Conservation (phyloP, 2,888 invertebrate genomes). For the Lagria hirta region DNA sequence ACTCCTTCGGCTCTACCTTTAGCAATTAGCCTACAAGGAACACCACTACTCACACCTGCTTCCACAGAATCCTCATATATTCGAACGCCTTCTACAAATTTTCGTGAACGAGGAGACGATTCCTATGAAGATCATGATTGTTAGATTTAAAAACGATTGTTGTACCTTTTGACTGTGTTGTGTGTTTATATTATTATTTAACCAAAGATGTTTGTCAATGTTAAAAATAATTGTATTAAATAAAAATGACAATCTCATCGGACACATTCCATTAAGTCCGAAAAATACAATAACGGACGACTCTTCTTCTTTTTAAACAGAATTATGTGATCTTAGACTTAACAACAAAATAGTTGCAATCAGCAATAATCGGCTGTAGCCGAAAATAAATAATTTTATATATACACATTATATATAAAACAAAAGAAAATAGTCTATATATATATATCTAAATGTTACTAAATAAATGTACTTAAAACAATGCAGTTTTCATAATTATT, state of each 20-base stretch:
- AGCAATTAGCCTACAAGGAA: constrained; percentile 74
- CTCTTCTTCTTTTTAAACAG: constrained; percentile 7
- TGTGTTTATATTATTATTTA: constrained; percentile 5
- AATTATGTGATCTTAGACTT: constrained; percentile 22
- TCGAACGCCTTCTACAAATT: constrained; percentile 49
- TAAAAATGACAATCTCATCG: constrained; percentile 23
- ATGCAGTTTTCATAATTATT: neutral
- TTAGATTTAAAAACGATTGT: constrained; percentile 29
- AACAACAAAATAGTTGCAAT: constrained; percentile 20
- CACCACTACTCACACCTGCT: constrained; percentile 55
- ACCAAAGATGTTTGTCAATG: constrained; percentile 27
- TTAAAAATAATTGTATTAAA: constrained; percentile 15
- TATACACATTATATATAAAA: too few relatives aligned
- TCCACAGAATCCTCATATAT: constrained; percentile 49
- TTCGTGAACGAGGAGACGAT: constrained; percentile 45
- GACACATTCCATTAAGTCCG: constrained; percentile 15
- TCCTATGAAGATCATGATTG: constrained; percentile 51
- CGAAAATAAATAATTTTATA: constrained; percentile 22
- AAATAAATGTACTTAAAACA: constrained; percentile 21
- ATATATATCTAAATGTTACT: constrained; percentile 12
- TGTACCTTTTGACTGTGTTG: constrained; percentile 13
- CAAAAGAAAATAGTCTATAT: constrained; percentile 5
- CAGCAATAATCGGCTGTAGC: constrained; percentile 23
- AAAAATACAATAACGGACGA: constrained; percentile 5
- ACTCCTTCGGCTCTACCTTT: constrained; percentile 72